Percentiles rank a stretch among this genome's conserved stretches.
Conservation (phyloP, 1,140 invertebrate species). For the Pseudomyrmex pallidus region DNA sequence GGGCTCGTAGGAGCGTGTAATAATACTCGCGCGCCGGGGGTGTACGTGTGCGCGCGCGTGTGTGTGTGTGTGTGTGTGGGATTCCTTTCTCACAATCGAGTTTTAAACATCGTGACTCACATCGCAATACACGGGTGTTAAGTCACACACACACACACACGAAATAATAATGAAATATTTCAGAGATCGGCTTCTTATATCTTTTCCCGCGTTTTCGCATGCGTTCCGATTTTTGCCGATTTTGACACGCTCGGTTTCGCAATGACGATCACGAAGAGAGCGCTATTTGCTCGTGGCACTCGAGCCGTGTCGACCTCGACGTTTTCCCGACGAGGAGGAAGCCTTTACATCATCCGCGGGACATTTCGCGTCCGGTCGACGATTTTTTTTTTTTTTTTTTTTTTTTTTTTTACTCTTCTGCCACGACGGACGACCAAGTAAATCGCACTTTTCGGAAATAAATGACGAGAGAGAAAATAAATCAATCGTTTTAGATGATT, state of each 20-base stretch:
- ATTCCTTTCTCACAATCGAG: too few species aligned
- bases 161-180: constrained; percentile 7
- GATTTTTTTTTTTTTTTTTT: too few species aligned
- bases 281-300: constrained; percentile 43
- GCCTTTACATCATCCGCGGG: constrained; percentile 26
- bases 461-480: background rate
- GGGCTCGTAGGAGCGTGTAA: background rate
- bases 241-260: constrained; percentile 3
- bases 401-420: background rate
- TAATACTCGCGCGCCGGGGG: too few species aligned
- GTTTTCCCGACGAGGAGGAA: constrained; percentile 28
- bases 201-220: constrained; percentile 7
- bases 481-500: background rate
- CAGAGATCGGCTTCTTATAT: constrained; percentile 5
- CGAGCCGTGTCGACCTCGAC: constrained; percentile 50
- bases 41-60: too few species aligned
- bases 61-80: too few species aligned
- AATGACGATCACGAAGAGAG: constrained; percentile 43
- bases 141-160: too few species aligned
- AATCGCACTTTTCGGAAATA: constrained; percentile 1
- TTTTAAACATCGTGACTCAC: too few species aligned
- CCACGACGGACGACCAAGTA: background rate
- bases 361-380: constrained; percentile 1
- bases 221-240: constrained; percentile 31
- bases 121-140: too few species aligned